Base-by-base conservation (phyloP, 2,113 vertebrate species). In the Emberiza fucata region DNA sequence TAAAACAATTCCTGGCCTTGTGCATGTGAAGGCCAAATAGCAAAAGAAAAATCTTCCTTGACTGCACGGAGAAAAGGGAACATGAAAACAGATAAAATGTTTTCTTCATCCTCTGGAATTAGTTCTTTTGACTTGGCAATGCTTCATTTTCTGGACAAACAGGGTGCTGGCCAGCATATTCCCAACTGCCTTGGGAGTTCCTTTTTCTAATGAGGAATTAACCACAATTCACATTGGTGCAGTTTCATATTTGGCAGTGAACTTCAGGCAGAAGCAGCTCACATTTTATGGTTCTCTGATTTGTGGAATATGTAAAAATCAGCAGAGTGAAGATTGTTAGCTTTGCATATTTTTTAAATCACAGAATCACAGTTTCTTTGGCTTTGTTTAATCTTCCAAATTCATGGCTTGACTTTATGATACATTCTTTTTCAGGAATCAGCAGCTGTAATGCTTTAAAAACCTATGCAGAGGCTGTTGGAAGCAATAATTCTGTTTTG, bases 351-450 rank as follows among this genome's bases (percentile, higher is more conserved):
- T 80, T 96, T 96, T 92, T 33, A 75, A 48, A 45, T 81, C 40
- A 63, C 16, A 60, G 48, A 50, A 19, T 27, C 39, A 56, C n/a
- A 40, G 10, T 78, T 95, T 80, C 25, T 79, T 33, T 86, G 35
- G 28, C 40, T 89, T 87, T 39, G 24, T 54, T 92, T 93, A 78
- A 63, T 83, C 42, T 89, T 84, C 37, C 68, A 72, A 92, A 83
- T 71, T 79, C 12, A 22, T 37, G 51, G 19, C 37, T 42, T 69
- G 60, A 24, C 24, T 86, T 73, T 61, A 33, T 48, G 47, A 22
- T 28, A 9, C 2, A 2, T 63, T 63, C 23, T 88, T 39, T 42
- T 65, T 71, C 33, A 33, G 54, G 59, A 81, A 79, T 47, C 27
- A 93, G 44, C 59, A 90, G 35, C 16, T 86, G 51, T 64, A 66